Percentiles rank a stretch among this genome's conserved stretches.
Evolutionary conservation across 2,113 vertebrate genomes (phyloP).

Genomic region (Crocuta crocuta): DNA sequence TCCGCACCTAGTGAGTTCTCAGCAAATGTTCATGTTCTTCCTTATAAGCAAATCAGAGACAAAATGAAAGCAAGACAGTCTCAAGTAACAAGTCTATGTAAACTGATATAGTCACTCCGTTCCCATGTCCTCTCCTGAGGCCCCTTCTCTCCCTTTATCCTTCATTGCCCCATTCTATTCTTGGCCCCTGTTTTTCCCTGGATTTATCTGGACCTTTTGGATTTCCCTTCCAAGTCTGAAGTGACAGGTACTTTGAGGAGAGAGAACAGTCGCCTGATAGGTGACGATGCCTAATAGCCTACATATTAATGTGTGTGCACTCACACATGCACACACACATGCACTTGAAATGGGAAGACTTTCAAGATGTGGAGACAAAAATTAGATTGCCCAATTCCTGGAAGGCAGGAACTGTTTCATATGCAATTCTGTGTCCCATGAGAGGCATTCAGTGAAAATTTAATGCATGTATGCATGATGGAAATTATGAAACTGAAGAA

Average conservation of each 20-base stretch:
- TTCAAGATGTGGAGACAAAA: not conserved
- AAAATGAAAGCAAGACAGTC: not conserved
- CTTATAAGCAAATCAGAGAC: not conserved
- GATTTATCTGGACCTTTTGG: not conserved
- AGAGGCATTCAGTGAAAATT: not conserved
- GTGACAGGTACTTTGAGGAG: not conserved
- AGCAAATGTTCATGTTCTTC: not conserved
- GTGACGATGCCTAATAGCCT: not conserved
- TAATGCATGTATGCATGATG: not conserved
- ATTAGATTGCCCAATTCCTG: not conserved
- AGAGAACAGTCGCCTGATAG: not conserved
- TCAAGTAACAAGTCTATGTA: no score
- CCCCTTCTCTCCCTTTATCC: not conserved
- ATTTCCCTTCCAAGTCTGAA: slow-evolving; percentile 7
- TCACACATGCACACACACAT: fast-evolving
- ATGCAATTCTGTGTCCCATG: not conserved
- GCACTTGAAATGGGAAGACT: not conserved
- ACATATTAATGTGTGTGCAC: no score
- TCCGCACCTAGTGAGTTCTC: not conserved
- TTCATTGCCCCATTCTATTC: not conserved
- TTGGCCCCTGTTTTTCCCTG: not conserved
- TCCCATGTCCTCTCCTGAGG: not conserved
- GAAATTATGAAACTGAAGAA: not conserved
- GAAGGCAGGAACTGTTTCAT: not conserved
- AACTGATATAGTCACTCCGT: not conserved